phyloP scores from a whole-genome alignment of 1,140 invertebrate species.

The Drosophila sturtevanti region DNA sequence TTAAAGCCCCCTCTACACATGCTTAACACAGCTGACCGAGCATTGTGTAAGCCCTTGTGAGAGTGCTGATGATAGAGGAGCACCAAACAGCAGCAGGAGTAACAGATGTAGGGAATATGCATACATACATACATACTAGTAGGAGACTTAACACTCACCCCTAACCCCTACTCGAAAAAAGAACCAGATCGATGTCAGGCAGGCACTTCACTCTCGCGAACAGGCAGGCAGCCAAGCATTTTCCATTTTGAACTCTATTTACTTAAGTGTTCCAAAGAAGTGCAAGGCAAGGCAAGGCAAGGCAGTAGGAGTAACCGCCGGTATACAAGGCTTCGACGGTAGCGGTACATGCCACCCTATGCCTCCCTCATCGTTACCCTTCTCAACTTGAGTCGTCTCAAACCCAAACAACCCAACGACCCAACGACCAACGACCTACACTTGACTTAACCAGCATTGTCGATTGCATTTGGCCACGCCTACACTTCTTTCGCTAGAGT shows the following conservation, averaged over 20 bases:
- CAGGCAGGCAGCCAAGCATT: conserved; percentile 63
- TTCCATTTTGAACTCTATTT: conserved; percentile 78
- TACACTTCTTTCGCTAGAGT: conserved; percentile 2
- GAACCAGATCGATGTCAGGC: conserved; percentile 72
- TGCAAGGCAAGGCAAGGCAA: conserved; percentile 21
- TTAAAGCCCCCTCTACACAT: conserved; percentile 47
- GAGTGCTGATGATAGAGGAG: not conserved
- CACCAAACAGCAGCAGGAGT: not conserved
- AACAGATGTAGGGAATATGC: too few relatives aligned
- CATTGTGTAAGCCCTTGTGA: conserved; percentile 44
- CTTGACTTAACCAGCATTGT: conserved; percentile 82
- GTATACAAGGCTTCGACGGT: not conserved
- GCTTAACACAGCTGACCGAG: conserved; percentile 50
- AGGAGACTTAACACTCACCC: not conserved
- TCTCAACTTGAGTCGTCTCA: conserved; percentile 20
- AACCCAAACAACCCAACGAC: conserved; percentile 26
- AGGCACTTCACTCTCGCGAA: conserved; percentile 59
- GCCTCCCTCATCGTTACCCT: not conserved
- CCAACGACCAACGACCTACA: conserved; percentile 74
- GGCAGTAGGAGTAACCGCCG: not conserved
- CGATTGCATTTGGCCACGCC: conserved; percentile 66
- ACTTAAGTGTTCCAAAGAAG: conserved; percentile 72
- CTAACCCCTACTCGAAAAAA: not conserved
- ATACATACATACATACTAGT: too few relatives aligned
- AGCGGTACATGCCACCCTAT: not conserved